Conservation (phyloP, 35 echinoderm and acorn worm species). For the Apostichopus japonicus region DNA sequence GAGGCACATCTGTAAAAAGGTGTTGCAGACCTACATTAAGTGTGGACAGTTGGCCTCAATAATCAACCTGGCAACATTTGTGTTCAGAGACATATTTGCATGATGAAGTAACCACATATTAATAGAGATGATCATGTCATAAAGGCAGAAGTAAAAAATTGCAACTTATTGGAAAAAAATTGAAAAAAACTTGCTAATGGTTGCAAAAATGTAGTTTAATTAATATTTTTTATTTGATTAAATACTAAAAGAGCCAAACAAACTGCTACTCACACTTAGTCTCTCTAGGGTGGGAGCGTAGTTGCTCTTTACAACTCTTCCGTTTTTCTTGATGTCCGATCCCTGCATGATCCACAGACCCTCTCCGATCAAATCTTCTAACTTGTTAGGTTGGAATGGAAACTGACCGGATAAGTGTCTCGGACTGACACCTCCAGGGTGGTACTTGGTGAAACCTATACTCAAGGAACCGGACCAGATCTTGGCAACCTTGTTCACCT, state of each 20-base stretch:
- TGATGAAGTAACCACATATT: too few species aligned
- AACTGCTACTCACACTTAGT: constrained; percentile 73
- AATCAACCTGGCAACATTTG: too few species aligned
- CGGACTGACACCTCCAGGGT: constrained; percentile 67
- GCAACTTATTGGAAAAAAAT: too few species aligned
- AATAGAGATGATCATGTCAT: too few species aligned
- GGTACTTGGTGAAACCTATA: constrained; percentile 90
- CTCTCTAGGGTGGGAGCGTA: constrained; percentile 89
- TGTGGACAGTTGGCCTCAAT: too few species aligned
- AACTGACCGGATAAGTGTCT: constrained; percentile 39
- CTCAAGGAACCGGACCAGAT: constrained; percentile 91
- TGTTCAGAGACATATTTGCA: too few species aligned
- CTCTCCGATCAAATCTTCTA: constrained; percentile 65
- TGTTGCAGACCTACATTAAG: too few species aligned
- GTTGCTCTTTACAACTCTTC: constrained; percentile 75
- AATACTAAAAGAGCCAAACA: background rate
- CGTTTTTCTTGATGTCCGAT: constrained; percentile 88
- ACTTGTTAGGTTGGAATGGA: constrained; percentile 35
- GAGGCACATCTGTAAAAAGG: too few species aligned
- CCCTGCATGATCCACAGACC: constrained; percentile 86
- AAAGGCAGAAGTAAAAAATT: too few species aligned
- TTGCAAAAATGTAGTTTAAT: too few species aligned
- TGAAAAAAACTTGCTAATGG: too few species aligned
- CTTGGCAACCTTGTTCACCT: constrained; percentile 74
- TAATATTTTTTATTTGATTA: too few species aligned